Evolutionary conservation across 2,888 invertebrate species (phyloP).

Genomic region (Cosmorhoe ocellata): DNA sequence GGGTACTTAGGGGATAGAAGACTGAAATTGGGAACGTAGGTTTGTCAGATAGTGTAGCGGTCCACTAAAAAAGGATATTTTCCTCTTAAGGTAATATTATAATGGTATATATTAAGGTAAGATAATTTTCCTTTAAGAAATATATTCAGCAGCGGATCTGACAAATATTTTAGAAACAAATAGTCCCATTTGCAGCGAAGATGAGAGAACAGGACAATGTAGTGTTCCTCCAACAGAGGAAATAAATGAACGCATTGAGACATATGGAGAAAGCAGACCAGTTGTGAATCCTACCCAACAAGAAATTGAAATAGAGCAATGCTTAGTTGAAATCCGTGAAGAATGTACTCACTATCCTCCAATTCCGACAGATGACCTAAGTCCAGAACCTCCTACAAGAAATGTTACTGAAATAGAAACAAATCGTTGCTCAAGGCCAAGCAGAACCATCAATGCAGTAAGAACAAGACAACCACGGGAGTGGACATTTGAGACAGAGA

Average conservation of each 20-base stretch:
- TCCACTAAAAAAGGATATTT: background rate
- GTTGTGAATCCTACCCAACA: constrained; percentile 16
- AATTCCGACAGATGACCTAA: constrained; percentile 13
- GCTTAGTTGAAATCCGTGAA: constrained; percentile 19
- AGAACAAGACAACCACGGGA: constrained; percentile 23
- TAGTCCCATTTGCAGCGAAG: background rate
- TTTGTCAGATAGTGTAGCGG: constrained; percentile 1
- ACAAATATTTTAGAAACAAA: constrained; percentile 13
- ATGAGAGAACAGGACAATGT: background rate
- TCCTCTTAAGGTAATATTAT: too few relatives aligned
- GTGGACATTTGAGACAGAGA: constrained; percentile 28
- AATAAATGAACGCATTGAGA: constrained; percentile 8
- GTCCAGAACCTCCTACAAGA: constrained; percentile 16
- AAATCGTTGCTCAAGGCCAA: constrained; percentile 22
- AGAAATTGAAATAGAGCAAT: constrained; percentile 29
- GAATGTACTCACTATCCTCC: constrained; percentile 9
- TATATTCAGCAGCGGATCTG: constrained; percentile 15
- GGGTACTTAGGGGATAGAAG: constrained; percentile 7
- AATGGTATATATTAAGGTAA: too few relatives aligned
- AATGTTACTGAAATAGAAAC: constrained; percentile 18
- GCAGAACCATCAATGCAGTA: constrained; percentile 23
- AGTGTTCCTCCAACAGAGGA: background rate
- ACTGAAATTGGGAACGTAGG: constrained; percentile 6
- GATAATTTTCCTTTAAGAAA: too few relatives aligned
- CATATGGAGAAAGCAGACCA: constrained; percentile 13